Percentiles rank a stretch among this genome's conserved stretches.
Evolutionary conservation across 2,888 invertebrate genomes (phyloP).

Genomic region (Xiphydria camelus): DNA sequence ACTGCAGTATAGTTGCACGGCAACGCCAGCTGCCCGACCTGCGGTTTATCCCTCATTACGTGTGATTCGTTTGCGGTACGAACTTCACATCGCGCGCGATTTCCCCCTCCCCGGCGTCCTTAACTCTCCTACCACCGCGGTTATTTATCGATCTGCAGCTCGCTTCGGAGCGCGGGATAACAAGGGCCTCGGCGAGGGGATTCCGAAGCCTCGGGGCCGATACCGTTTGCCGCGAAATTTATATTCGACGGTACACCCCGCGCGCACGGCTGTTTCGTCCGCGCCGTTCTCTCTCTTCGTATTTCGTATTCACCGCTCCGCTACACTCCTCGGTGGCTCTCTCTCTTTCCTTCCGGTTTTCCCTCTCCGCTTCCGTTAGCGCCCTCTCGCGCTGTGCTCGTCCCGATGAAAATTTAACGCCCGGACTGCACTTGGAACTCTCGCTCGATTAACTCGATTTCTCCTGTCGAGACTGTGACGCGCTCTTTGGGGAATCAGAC

Average conservation of each 20-base stretch:
- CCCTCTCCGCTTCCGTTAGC: too few species aligned
- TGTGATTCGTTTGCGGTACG: slow-evolving; percentile 39
- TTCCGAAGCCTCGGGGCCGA: slow-evolving; percentile 16
- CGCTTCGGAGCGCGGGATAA: slow-evolving; percentile 34
- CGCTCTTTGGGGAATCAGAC: too few species aligned
- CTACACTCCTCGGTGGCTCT: too few species aligned
- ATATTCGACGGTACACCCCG: background rate
- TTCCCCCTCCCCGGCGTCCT: slow-evolving; percentile 1
- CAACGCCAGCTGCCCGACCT: slow-evolving; percentile 17
- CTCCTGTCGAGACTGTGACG: too few species aligned
- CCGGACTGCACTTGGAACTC: too few species aligned
- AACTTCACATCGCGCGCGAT: slow-evolving; percentile 11
- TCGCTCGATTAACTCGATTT: too few species aligned
- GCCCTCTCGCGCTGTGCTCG: too few species aligned
- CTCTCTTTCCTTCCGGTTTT: too few species aligned
- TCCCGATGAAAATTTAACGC: too few species aligned
- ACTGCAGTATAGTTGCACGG: background rate
- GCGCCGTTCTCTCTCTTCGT: too few species aligned
- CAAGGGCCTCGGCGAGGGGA: slow-evolving; percentile 24
- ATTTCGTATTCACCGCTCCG: too few species aligned
- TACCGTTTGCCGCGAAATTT: slow-evolving; percentile 18
- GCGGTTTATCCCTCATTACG: slow-evolving; percentile 44
- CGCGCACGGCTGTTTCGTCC: too few species aligned
- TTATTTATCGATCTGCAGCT: slow-evolving; percentile 37
- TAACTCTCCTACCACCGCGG: slow-evolving; percentile 15